phyloP scores from a whole-genome alignment of 2,797 vertebrate genomes.

The Ctenopoma multispine region DNA sequence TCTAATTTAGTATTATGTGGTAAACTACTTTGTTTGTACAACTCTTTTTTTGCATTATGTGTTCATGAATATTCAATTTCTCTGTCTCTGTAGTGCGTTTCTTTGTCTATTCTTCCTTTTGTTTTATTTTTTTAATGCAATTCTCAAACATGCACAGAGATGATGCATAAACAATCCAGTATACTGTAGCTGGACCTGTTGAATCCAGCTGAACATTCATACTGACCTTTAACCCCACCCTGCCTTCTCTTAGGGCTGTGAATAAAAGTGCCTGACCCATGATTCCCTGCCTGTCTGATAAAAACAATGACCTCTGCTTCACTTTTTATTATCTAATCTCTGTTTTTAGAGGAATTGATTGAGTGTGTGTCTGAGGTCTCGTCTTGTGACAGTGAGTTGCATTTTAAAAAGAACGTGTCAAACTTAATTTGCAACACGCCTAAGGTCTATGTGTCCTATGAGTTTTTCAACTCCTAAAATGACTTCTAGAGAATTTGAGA shows the following conservation, averaged over 20 bases:
- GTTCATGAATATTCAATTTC: too few species aligned
- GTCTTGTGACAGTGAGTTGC: not conserved
- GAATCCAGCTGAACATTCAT: slow-evolving; percentile 12
- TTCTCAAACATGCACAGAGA: too few species aligned
- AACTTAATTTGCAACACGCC: not conserved
- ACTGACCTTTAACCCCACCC: slow-evolving; percentile 13
- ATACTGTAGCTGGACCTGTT: not conserved
- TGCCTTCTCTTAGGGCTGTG: not conserved
- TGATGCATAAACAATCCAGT: not conserved
- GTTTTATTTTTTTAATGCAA: too few species aligned
- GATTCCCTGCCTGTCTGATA: slow-evolving; percentile 13
- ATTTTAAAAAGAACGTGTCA: not conserved
- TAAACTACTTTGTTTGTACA: too few species aligned
- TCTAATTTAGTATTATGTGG: not conserved
- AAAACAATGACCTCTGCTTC: slow-evolving; percentile 11
- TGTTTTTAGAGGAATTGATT: not conserved
- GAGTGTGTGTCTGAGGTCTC: not conserved
- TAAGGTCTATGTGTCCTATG: not conserved
- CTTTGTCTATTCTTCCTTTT: not conserved
- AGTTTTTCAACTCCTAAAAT: too few species aligned
- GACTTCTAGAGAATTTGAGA: slow-evolving; percentile 3
- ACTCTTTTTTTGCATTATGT: too few species aligned
- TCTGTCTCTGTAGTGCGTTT: not conserved
- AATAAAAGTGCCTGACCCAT: slow-evolving; percentile 10
- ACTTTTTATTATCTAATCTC: not conserved